Conservation (phyloP, 2,113 vertebrate species). For the Pedetes capensis region DNA sequence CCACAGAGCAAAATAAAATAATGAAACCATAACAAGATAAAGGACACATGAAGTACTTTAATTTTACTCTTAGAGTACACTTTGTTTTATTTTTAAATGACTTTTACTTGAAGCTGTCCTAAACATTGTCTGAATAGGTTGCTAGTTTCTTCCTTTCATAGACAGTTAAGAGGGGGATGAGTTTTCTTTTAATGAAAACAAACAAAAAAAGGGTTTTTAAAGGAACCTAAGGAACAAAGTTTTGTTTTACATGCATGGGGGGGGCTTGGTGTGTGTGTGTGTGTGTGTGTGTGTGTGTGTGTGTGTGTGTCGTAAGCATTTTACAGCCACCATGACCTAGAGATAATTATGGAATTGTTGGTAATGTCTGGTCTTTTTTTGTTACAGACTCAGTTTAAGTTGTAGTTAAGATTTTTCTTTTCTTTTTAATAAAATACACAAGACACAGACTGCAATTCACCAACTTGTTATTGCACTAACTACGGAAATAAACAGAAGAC, state of each 20-base stretch:
- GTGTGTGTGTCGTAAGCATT: background rate
- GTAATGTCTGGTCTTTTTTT: slow-evolving; percentile 24
- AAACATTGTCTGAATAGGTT: slow-evolving; percentile 21
- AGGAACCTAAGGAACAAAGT: background rate
- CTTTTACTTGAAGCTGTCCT: slow-evolving; percentile 46
- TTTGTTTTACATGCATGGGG: background rate
- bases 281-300: too few species aligned
- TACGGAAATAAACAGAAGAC: slow-evolving; percentile 77
- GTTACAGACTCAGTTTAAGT: slow-evolving; percentile 67
- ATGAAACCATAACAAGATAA: background rate
- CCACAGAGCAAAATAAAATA: background rate
- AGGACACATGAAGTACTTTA: background rate
- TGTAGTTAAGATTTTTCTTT: slow-evolving; percentile 58
- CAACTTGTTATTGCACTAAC: slow-evolving; percentile 74
- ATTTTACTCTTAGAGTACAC: background rate
- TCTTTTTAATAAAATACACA: slow-evolving; percentile 44
- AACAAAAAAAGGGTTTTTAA: background rate
- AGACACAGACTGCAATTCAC: slow-evolving; percentile 58
- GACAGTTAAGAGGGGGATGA: background rate
- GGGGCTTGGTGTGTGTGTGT: too few species aligned
- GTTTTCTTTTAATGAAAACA: background rate
- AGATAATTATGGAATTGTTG: slow-evolving; percentile 35
- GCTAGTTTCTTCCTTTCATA: slow-evolving; percentile 35
- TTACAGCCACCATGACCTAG: slow-evolving; percentile 2
- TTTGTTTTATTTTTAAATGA: slow-evolving; percentile 3